Evolutionary conservation across 2,888 invertebrate genomes (phyloP), one percentile per base, ranked within the genome.

Genomic region (Andrena bucephala): DNA sequence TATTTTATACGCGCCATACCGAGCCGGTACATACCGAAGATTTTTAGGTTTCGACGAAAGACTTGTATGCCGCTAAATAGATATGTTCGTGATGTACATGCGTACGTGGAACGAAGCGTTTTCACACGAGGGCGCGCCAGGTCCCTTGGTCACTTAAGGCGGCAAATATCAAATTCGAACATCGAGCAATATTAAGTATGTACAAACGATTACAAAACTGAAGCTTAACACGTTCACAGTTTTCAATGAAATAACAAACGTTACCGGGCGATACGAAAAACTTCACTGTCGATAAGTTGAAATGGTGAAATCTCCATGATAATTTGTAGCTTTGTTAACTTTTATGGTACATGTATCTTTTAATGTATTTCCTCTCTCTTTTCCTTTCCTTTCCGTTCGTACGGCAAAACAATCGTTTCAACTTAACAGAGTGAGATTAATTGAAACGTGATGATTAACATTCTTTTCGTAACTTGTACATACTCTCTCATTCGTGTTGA

Each of bases 1-100:
- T 89, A 72, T 50, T 63, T 62, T 57, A 52, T 59, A 54, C 83
- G 85, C 85, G 85, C 73, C 76, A 77, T 79, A 76, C 63, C 63
- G 59, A 65, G 71, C 77, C 85, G 76, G 54, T 70, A 42, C 42
- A 42, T 42, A 67, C 36, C 76, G 60, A 80, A 62, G 83, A 82
- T 50, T 70, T 60, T 66, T 62, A 52, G 54, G 62, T 76, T 71
- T 57, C 50, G 62, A 70, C 62, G 76, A 48, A 65, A 57, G 71
- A 48, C 62, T 63, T 20, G 42, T 20, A 20, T 60, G 31, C 57
- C 27, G 48, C 33, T 27, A 33, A 54, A 52, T 42, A 42, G 42
- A 42, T 42, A 16, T 16, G 16, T 4, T 42, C 42, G 42, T 42
- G 42, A 42, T 42, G 4, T 16, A 13, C 42, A n/a, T 69, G 42